Conservation (phyloP, 2,113 vertebrate genomes). For the Garra rufa region DNA sequence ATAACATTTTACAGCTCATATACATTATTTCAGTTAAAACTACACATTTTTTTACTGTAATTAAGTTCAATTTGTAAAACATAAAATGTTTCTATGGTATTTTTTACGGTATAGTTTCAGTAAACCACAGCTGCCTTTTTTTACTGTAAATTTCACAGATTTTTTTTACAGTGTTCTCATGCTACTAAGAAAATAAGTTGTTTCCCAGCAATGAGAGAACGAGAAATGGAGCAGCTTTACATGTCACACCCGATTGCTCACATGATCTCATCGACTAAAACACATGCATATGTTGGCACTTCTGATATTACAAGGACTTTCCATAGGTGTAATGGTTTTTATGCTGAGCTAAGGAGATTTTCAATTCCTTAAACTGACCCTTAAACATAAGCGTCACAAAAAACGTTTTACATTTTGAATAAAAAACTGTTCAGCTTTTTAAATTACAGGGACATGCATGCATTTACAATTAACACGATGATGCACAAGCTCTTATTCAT, state of each 20-base stretch:
- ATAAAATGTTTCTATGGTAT: no score
- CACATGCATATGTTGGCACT: not conserved
- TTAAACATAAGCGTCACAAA: not conserved
- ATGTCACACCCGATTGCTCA: slow-evolving; percentile 2
- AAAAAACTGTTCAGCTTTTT: not conserved
- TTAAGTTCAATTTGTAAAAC: no score
- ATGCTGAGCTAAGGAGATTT: not conserved
- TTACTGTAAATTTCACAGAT: no score
- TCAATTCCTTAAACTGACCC: not conserved
- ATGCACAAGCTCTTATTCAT: no score
- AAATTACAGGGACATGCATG: no score
- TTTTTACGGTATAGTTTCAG: no score
- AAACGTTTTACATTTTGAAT: not conserved
- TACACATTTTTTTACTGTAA: no score
- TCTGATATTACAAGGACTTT: not conserved
- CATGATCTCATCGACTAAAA: slow-evolving; percentile 20
- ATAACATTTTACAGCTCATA: no score
- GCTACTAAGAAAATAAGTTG: not conserved
- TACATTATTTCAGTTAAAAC: no score
- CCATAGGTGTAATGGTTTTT: not conserved
- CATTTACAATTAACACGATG: no score
- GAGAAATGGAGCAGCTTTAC: not conserved
- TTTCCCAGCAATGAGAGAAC: not conserved
- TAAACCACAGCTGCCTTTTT: no score
- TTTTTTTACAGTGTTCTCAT: no score